Conservation (phyloP, 2,888 invertebrate species). For the Caenorhabditis parvicauda region DNA sequence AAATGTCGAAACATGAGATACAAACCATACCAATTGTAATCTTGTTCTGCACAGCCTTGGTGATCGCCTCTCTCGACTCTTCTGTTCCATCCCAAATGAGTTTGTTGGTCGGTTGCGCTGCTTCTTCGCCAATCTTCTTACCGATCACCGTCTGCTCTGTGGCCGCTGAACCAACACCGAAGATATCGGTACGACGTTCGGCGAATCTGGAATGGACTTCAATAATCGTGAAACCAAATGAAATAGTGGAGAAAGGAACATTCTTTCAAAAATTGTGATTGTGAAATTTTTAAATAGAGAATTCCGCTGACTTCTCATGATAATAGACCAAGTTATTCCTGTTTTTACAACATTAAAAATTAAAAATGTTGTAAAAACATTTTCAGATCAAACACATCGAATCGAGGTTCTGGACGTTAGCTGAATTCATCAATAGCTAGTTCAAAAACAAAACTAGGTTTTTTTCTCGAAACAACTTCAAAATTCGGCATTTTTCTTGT, state of each 20-base stretch:
- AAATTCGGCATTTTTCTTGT: no score
- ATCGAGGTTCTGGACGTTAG: no score
- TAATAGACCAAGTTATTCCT: background rate
- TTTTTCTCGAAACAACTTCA: no score
- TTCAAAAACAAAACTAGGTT: background rate
- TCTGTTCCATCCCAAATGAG: constrained; percentile 96
- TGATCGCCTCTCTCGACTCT: constrained; percentile 78
- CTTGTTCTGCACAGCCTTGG: constrained; percentile 45
- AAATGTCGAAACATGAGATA: background rate
- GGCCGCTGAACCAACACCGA: constrained; percentile 83
- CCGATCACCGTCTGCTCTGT: constrained; percentile 95
- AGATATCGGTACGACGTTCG: constrained; percentile 98
- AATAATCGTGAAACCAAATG: background rate
- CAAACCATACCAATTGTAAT: constrained; percentile 21
- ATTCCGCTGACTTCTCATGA: no score
- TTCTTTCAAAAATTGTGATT: no score
- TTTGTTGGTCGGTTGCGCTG: constrained; percentile 35
- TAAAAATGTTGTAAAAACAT: no score
- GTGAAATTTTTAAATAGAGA: background rate
- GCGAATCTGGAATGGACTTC: constrained; percentile 72
- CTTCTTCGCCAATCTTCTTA: constrained; percentile 76
- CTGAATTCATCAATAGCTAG: no score
- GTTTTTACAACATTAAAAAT: no score
- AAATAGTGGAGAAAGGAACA: no score
- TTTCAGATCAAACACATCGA: no score